Evolutionary conservation across 2,888 invertebrate genomes (phyloP), one percentile per base, ranked within the genome.

Genomic region (Cataglyphis altisquamis): DNA sequence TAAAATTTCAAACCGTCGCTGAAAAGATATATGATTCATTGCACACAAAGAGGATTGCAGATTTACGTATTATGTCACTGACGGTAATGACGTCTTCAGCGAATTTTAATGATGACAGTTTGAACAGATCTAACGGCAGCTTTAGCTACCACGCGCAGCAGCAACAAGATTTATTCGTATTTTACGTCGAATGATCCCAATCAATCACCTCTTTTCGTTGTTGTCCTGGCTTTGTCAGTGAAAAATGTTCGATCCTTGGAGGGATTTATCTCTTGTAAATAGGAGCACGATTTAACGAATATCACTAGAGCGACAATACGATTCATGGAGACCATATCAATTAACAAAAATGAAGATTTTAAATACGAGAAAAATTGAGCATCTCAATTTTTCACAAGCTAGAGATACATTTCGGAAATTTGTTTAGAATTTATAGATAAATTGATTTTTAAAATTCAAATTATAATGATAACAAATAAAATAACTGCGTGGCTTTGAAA

Each of bases 101-200:
- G 60, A 80, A 68, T 80, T 80, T 78, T 78, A 78, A 78, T 70
- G 70, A 80, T 12, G 32, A 60, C 36, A 45, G 25, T 18, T 57
- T 29, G 68, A 4, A 15, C 21, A 10, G 18, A 64, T 39, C 36
- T 25, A 21, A 29, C 39, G 25, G 32, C 70, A 60, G 78, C 32
- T 80, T 80, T 67, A n/a, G 55, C 68, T 18, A 57, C 36, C 57
- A 12, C 18, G 66, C 36, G 39, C 48, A 25, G 18, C 25, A 29
- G 48, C 3, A 21, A 41, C 55, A 67, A 5, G 12, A 75, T 82
- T 82, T 74, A 82, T 82, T 48, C 39, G 68, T 21, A 62, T 77
- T 66, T 75, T 66, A 62, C 32, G 41, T 68, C 25, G 68, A 52
- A 83, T 68, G 36, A 62, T 25, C 25, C 48, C 39, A 72, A 82